phyloP scores from a whole-genome alignment of 2,113 vertebrate genomes.

The Chrysochloris asiatica region DNA sequence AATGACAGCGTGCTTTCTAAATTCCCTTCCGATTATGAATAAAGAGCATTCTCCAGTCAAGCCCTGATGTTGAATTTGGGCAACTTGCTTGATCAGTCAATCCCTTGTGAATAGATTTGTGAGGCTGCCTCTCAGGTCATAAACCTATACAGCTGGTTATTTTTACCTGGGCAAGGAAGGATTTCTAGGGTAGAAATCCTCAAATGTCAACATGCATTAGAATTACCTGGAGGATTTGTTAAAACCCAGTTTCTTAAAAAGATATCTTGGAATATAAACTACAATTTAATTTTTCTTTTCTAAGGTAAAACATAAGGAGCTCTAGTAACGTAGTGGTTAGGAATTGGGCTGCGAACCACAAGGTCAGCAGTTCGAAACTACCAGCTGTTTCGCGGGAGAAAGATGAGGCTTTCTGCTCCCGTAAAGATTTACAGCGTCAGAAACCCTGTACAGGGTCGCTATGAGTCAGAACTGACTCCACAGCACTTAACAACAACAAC shows the following conservation, averaged over 20 bases:
- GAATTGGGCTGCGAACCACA: too few species aligned
- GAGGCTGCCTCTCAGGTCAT: background rate
- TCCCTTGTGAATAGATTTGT: background rate
- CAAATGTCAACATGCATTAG: background rate
- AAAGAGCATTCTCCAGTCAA: background rate
- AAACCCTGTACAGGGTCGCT: too few species aligned
- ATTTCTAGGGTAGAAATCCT: background rate
- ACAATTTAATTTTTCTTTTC: too few species aligned
- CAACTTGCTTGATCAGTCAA: background rate
- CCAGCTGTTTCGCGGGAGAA: too few species aligned
- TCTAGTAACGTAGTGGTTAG: too few species aligned
- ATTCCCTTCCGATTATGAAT: background rate
- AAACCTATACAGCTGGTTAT: background rate
- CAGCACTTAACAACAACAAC: too few species aligned
- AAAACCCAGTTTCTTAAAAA: constrained; percentile 10
- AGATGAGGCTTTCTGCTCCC: too few species aligned
- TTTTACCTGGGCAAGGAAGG: background rate
- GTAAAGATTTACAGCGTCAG: too few species aligned
- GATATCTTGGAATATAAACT: too few species aligned
- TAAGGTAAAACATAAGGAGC: too few species aligned
- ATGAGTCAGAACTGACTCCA: too few species aligned
- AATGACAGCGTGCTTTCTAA: background rate
- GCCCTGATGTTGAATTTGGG: background rate
- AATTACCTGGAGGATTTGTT: background rate
- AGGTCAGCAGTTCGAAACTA: too few species aligned